These are phyloP conservation scores for Paguma larvata DNA, from an alignment of 2,797 vertebrate genomes.

Conservation along the genomic window DNA sequence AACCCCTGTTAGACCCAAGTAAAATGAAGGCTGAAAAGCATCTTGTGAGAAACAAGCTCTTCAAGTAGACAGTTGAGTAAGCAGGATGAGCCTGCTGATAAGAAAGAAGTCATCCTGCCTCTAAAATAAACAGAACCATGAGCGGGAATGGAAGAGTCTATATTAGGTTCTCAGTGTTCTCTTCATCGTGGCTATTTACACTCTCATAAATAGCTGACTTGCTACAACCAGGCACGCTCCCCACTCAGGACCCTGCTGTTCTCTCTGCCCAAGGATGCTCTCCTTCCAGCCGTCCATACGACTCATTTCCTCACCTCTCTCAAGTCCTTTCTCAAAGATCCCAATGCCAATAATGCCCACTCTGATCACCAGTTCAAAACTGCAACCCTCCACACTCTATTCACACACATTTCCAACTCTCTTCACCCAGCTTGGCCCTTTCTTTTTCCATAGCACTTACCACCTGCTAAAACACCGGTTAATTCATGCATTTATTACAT, in stretches of 20 bases:
- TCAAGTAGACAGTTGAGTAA: neutral
- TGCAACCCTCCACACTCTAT: neutral
- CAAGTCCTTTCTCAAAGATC: neutral
- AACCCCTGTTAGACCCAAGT: neutral
- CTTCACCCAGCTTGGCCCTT: neutral
- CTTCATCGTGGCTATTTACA: constrained; percentile 14
- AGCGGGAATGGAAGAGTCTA: neutral
- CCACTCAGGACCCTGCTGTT: neutral
- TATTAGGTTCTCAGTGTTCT: neutral
- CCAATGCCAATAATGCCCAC: neutral
- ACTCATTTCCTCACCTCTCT: neutral
- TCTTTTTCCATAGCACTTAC: neutral
- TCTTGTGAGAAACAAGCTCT: neutral
- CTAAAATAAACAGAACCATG: constrained; percentile 28
- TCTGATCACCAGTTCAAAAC: neutral
- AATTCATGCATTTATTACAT: neutral
- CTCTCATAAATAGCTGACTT: neutral
- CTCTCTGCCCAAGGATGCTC: neutral
- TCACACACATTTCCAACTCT: neutral
- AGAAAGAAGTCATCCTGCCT: constrained; percentile 14
- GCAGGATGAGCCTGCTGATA: neutral
- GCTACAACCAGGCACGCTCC: neutral
- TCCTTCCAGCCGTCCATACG: neutral
- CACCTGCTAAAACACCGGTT: neutral
- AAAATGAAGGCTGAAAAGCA: neutral